Conservation (phyloP, 2,888 invertebrate genomes). For the Odontocerum albicorne region DNA sequence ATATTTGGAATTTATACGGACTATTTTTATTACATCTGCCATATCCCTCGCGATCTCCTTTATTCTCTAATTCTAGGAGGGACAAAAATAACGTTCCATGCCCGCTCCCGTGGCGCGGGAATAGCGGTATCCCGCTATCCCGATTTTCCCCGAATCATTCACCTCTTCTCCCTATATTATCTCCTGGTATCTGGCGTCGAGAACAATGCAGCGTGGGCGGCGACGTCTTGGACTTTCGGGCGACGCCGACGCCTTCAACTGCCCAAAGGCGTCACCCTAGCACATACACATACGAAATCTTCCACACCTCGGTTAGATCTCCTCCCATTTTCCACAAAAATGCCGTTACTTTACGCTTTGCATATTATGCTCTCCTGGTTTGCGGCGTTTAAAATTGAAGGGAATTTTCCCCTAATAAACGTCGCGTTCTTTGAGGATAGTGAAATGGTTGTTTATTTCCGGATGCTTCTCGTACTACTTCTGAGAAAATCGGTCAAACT, state of each 20-base stretch:
- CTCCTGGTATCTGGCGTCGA: constrained; percentile 48
- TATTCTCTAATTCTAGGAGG: constrained; percentile 13
- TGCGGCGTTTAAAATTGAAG: constrained; percentile 7
- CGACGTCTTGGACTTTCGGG: constrained; percentile 31
- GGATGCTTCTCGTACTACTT: constrained; percentile 2
- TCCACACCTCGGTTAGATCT: not conserved
- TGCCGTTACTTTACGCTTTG: not conserved
- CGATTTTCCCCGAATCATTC: constrained; percentile 14
- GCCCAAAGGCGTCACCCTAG: constrained; percentile 40
- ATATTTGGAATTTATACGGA: no score
- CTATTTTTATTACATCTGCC: no score
- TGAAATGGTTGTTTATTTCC: constrained; percentile 9
- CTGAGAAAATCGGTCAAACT: constrained; percentile 11
- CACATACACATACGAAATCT: not conserved
- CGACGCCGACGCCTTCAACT: constrained; percentile 39
- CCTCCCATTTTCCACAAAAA: constrained; percentile 15
- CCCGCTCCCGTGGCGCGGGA: constrained; percentile 6
- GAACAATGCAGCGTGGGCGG: constrained; percentile 57
- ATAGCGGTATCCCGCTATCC: constrained; percentile 8
- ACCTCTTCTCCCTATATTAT: constrained; percentile 43
- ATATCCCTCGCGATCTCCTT: no score
- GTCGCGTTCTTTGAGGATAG: not conserved
- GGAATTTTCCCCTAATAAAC: constrained; percentile 15
- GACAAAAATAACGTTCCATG: constrained; percentile 21
- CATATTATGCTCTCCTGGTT: constrained; percentile 5